These are phyloP conservation scores for Acleris literana DNA, from an alignment of 2,888 invertebrate species.

Conservation along the genomic window DNA sequence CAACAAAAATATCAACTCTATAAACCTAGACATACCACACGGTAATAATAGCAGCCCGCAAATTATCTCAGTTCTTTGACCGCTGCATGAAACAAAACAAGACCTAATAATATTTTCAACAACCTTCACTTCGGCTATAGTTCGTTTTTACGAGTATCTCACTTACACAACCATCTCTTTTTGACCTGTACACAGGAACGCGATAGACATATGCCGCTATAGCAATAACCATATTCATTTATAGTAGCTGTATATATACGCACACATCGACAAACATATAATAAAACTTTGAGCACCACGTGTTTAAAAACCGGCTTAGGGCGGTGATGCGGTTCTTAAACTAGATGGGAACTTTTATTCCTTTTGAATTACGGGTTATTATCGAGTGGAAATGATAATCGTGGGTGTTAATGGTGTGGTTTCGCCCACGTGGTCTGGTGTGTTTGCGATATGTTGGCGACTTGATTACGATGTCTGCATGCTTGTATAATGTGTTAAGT, in stretches of 20 bases:
- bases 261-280: constrained; percentile 1
- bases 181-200: not conserved
- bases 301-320: constrained; percentile 4
- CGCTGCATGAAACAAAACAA: constrained; percentile 18
- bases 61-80: constrained; percentile 29
- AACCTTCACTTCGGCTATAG: constrained; percentile 8
- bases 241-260: not conserved
- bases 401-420: not conserved
- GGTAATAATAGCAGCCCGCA: constrained; percentile 2
- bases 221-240: not conserved
- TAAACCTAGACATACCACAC: too few species aligned
- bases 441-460: constrained; percentile 11
- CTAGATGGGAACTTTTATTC: not conserved
- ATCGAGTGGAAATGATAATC: not conserved
- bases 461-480: constrained; percentile 21
- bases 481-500: constrained; percentile 6
- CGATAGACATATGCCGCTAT: not conserved
- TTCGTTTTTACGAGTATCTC: not conserved
- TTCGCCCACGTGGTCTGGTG: constrained; percentile 31
- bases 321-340: not conserved
- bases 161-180: not conserved
- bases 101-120: constrained; percentile 25
- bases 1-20: too few species aligned
- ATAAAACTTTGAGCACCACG: constrained; percentile 8
- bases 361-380: not conserved